Conservation (phyloP, 2,113 vertebrate species). For the Phainopepla nitens region DNA sequence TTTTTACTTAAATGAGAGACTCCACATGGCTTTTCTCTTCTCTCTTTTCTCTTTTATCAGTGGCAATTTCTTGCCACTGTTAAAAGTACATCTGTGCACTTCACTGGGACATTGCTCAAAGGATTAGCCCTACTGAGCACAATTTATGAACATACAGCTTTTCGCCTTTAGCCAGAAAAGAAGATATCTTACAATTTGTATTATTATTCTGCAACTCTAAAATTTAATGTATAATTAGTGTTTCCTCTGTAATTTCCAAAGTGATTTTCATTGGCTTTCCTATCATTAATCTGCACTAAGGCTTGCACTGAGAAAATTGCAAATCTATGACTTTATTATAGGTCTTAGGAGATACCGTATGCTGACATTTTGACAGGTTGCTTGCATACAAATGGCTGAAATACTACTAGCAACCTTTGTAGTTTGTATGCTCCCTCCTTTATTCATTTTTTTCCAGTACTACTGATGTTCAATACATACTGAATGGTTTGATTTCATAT, state of each 20-base stretch:
- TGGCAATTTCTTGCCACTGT: background rate
- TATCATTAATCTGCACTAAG: background rate
- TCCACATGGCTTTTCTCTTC: background rate
- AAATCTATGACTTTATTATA: background rate
- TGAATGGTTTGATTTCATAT: background rate
- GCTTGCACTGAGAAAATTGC: background rate
- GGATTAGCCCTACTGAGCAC: background rate
- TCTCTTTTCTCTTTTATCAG: background rate
- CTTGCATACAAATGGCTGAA: slow-evolving; percentile 21
- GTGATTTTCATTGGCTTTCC: background rate
- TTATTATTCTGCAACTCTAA: background rate
- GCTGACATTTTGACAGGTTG: slow-evolving; percentile 23
- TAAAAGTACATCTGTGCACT: background rate
- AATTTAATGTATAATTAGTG: background rate
- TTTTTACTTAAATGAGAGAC: background rate
- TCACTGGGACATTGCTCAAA: background rate
- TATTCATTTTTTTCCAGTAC: background rate
- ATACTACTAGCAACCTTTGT: background rate
- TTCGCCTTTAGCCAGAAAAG: background rate
- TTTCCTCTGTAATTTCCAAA: background rate
- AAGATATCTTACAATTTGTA: background rate
- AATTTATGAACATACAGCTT: background rate
- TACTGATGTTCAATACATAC: background rate
- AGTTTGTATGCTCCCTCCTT: background rate
- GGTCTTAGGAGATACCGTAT: background rate